A percentile compares a stretch with the other conserved stretches of the same genome.
Evolutionary conservation across 2,888 invertebrate species (phyloP).

Genomic region (Lacanobia oleracea): DNA sequence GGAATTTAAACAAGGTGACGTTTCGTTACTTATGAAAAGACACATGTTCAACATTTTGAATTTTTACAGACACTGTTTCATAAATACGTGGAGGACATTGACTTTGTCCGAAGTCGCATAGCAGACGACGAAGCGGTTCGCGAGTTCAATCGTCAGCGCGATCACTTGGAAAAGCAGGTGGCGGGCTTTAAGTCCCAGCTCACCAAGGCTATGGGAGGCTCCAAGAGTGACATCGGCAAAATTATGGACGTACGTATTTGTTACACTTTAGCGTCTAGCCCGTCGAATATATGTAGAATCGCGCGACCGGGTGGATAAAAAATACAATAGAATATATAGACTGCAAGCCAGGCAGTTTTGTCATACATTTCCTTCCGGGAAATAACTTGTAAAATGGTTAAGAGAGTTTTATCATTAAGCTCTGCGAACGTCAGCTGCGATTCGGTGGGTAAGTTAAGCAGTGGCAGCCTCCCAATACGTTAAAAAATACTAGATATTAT

Average conservation of each 20-base stretch:
- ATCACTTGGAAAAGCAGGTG: conserved; percentile 93
- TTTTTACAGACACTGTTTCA: conserved; percentile 90
- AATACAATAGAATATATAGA: too few relatives aligned
- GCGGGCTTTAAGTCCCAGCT: conserved; percentile 81
- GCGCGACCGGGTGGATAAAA: too few relatives aligned
- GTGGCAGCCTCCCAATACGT: too few relatives aligned
- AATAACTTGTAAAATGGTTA: too few relatives aligned
- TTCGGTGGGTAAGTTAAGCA: too few relatives aligned
- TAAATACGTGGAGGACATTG: conserved; percentile 93
- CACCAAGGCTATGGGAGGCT: conserved; percentile 81
- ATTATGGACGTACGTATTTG: conserved; percentile 91
- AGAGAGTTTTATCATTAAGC: too few relatives aligned
- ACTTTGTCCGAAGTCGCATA: conserved; percentile 92
- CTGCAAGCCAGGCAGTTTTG: too few relatives aligned
- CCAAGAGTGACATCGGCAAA: conserved; percentile 91
- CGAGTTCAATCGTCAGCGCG: conserved; percentile 95
- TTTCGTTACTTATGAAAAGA: background rate
- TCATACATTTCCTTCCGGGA: too few relatives aligned
- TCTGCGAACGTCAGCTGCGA: too few relatives aligned
- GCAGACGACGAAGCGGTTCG: conserved; percentile 93
- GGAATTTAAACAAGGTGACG: background rate
- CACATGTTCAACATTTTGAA: conserved; percentile 1
- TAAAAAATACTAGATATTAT: too few relatives aligned
- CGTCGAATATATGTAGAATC: background rate
- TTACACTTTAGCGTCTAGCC: background rate